Conservation (phyloP, 2,888 invertebrate genomes). For the Ypsolopha sequella region DNA sequence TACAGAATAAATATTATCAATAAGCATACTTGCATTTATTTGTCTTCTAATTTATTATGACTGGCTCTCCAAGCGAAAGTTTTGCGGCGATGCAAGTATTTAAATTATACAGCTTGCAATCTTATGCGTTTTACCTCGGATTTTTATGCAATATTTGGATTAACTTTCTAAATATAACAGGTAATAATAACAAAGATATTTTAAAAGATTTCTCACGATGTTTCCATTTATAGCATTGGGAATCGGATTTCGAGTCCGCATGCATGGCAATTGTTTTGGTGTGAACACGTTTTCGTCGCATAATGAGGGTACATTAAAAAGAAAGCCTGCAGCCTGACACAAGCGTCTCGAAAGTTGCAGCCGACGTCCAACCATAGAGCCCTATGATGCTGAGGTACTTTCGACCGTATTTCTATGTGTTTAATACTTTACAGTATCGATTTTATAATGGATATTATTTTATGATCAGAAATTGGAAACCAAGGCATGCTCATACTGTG, state of each 20-base stretch:
- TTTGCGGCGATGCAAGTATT: constrained; percentile 5
- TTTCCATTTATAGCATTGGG: constrained; percentile 16
- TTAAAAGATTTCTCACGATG: neutral
- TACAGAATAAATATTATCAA: constrained; percentile 55
- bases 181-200: neutral
- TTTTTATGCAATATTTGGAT: neutral
- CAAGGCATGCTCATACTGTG: constrained; percentile 40
- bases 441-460: too few species aligned
- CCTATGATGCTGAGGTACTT: too few species aligned
- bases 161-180: neutral
- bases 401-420: neutral
- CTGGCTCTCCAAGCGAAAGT: constrained; percentile 16
- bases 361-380: constrained; percentile 1
- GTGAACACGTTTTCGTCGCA: constrained; percentile 38
- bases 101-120: neutral
- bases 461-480: constrained; percentile 44
- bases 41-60: constrained; percentile 45
- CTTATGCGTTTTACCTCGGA: neutral
- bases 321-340: constrained; percentile 30
- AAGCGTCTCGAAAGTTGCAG: constrained; percentile 16
- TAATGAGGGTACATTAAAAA: constrained; percentile 49
- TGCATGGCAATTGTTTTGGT: constrained; percentile 30
- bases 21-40: constrained; percentile 44
- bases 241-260: constrained; percentile 34
- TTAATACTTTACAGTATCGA: too few species aligned